These are phyloP conservation scores for Elysia chlorotica DNA, from an alignment of 1,140 invertebrate genomes.

Conservation along the genomic window DNA sequence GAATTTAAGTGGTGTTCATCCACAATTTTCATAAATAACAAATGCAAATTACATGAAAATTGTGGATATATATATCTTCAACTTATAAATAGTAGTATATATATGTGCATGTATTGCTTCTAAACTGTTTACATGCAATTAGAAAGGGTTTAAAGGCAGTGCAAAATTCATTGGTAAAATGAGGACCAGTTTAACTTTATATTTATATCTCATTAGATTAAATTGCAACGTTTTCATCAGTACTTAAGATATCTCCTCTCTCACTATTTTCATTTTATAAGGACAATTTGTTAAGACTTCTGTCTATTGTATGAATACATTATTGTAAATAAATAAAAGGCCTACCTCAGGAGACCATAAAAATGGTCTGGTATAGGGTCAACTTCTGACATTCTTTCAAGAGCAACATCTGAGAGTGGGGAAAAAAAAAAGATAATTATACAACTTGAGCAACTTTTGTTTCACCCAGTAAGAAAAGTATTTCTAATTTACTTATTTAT, in stretches of 20 bases:
- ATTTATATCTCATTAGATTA: not conserved
- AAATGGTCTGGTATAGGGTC: constrained; percentile 41
- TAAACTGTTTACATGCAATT: no score
- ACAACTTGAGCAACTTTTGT: not conserved
- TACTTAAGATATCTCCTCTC: not conserved
- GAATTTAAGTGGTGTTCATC: not conserved
- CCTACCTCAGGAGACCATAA: constrained; percentile 40
- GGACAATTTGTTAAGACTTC: no score
- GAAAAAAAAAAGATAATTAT: not conserved
- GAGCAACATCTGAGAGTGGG: constrained; percentile 42
- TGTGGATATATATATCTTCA: no score
- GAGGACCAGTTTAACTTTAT: not conserved
- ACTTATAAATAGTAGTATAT: no score
- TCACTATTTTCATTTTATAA: not conserved
- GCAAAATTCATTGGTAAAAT: not conserved
- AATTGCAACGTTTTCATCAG: not conserved
- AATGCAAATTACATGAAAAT: no score
- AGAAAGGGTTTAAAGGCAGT: no score
- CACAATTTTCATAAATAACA: not conserved
- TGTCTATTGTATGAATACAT: no score
- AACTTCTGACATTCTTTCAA: constrained; percentile 42
- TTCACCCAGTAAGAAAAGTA: no score
- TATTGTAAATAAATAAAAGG: no score
- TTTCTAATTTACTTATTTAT: no score
- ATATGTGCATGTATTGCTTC: no score